phyloP scores from a whole-genome alignment of 2,113 vertebrate species.

The Clupea harengus region DNA sequence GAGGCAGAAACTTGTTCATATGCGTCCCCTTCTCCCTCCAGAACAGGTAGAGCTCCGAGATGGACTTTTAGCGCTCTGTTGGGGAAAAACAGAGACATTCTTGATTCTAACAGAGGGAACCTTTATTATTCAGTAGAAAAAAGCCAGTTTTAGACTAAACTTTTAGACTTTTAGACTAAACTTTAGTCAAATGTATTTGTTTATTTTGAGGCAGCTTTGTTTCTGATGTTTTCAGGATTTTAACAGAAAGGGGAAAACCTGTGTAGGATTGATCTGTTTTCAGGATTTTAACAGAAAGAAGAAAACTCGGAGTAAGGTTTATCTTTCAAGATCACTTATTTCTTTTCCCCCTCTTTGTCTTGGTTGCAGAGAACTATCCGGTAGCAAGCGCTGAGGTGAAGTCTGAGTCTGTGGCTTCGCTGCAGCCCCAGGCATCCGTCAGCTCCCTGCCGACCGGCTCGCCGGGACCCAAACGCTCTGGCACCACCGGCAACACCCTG shows the following conservation, averaged over 20 bases:
- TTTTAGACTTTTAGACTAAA: too few relatives aligned
- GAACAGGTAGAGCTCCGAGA: not conserved
- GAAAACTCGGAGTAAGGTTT: too few relatives aligned
- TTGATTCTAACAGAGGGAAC: not conserved
- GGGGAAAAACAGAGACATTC: not conserved
- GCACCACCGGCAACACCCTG: slow-evolving; percentile 84
- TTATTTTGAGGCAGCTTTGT: too few relatives aligned
- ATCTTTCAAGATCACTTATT: too few relatives aligned
- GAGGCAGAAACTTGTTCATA: not conserved
- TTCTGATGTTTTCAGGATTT: too few relatives aligned
- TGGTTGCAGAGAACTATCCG: slow-evolving; percentile 72
- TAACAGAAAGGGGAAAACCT: too few relatives aligned
- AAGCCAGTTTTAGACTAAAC: too few relatives aligned
- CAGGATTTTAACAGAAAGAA: too few relatives aligned
- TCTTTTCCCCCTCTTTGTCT: not conserved
- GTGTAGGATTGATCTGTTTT: too few relatives aligned
- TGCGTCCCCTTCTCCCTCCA: not conserved
- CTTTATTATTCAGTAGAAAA: too few relatives aligned
- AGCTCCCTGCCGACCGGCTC: slow-evolving; percentile 78
- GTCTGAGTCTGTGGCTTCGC: slow-evolving; percentile 79
- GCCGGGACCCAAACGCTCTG: slow-evolving; percentile 88
- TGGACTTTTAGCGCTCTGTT: not conserved
- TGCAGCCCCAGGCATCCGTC: slow-evolving; percentile 81
- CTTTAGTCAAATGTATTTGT: too few relatives aligned
- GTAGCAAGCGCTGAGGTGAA: slow-evolving; percentile 78